Evolutionary conservation across 1,140 invertebrate species (phyloP).

Genomic region (Nymphalis io): DNA sequence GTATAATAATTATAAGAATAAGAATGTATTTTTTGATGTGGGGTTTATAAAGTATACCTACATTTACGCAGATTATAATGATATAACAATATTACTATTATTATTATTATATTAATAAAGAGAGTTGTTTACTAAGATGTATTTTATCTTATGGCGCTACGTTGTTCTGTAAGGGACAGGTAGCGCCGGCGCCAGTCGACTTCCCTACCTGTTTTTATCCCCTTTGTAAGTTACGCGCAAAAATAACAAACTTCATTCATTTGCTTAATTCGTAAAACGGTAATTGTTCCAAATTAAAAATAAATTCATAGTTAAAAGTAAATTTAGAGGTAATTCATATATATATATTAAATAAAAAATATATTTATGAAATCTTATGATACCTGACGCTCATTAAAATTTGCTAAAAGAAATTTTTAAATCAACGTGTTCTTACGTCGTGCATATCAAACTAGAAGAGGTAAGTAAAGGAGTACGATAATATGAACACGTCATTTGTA

Average conservation of each 20-base stretch:
- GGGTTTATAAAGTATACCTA: constrained; percentile 74
- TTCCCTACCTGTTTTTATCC: constrained; percentile 56
- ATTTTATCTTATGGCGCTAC: constrained; percentile 50
- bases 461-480: no score
- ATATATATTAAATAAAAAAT: no score
- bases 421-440: no score
- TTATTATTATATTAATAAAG: constrained; percentile 76
- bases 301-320: not conserved
- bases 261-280: not conserved
- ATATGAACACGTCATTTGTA: no score
- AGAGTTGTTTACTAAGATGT: constrained; percentile 71
- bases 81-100: constrained; percentile 55
- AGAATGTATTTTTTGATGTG: constrained; percentile 79
- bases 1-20: constrained; percentile 70
- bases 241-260: constrained; percentile 20
- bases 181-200: constrained; percentile 67
- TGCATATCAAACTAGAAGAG: no score
- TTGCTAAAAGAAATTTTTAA: no score
- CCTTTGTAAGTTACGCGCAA: constrained; percentile 21
- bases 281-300: not conserved
- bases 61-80: constrained; percentile 74
- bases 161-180: constrained; percentile 45
- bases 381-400: no score
- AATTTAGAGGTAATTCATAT: no score
- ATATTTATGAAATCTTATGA: no score